Percentiles rank a stretch among this genome's conserved stretches.
Evolutionary conservation across 1,140 invertebrate species (phyloP).

Genomic region (Antheraea mylitta): DNA sequence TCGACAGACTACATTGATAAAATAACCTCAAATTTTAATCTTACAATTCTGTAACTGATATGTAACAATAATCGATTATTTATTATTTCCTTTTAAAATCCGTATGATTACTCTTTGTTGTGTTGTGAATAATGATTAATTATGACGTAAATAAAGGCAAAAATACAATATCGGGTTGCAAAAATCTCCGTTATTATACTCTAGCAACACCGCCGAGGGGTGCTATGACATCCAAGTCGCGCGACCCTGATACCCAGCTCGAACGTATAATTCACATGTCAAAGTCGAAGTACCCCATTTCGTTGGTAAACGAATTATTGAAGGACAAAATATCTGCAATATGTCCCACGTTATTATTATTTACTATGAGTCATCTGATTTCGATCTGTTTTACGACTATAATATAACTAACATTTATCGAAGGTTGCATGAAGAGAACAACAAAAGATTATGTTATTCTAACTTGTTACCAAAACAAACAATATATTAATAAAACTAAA

Average conservation of each 20-base stretch:
- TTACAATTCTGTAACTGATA: too few species aligned
- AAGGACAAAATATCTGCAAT: conserved; percentile 3
- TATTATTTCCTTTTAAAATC: too few species aligned
- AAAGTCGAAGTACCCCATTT: background rate
- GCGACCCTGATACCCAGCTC: background rate
- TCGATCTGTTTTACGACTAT: background rate
- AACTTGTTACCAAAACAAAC: too few species aligned
- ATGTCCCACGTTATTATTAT: background rate
- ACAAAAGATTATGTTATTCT: too few species aligned
- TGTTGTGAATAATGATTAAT: too few species aligned
- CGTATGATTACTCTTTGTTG: too few species aligned
- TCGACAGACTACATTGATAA: too few species aligned
- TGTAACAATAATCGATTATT: too few species aligned
- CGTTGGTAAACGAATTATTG: background rate
- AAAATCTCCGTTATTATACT: background rate
- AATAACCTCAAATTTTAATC: too few species aligned
- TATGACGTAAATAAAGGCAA: background rate
- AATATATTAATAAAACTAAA: too few species aligned
- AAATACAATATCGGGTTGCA: background rate
- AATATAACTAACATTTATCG: too few species aligned
- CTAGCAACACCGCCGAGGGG: background rate
- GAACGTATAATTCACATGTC: background rate
- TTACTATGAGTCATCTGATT: background rate
- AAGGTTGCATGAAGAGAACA: background rate
- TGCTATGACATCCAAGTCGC: background rate